Evolutionary conservation across 2,113 vertebrate species (phyloP).

Genomic region (Phylloscopus trochiloides): DNA sequence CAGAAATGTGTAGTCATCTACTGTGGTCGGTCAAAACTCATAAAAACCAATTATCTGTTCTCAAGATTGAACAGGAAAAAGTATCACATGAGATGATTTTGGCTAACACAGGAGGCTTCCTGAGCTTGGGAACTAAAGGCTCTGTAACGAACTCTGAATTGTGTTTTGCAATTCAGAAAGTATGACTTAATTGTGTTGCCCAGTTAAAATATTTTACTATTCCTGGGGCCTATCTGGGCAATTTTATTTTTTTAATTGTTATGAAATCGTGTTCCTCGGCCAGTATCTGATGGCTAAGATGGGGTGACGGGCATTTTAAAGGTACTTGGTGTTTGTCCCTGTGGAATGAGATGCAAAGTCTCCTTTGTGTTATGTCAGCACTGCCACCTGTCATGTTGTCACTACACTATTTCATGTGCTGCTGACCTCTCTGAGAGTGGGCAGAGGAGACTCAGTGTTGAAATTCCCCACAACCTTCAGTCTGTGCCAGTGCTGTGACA

Average conservation of each 20-base stretch:
- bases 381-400: accelerated
- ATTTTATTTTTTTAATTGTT: neutral
- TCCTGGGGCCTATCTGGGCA: neutral
- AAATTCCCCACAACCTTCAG: accelerated
- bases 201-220: neutral
- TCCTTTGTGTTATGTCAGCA: neutral
- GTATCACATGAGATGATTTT: neutral
- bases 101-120: neutral
- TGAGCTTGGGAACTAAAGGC: neutral
- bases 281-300: neutral
- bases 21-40: neutral
- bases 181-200: neutral
- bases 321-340: neutral
- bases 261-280: neutral
- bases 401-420: neutral
- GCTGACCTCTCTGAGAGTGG: neutral
- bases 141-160: neutral
- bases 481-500: neutral
- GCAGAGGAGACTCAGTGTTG: neutral
- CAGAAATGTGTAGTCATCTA: neutral
- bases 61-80: neutral
- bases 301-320: neutral
- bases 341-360: neutral
- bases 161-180: neutral
- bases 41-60: neutral